Evolutionary conservation across 2,113 vertebrate genomes (phyloP).

Genomic region (Corythoichthys haematopterus): DNA sequence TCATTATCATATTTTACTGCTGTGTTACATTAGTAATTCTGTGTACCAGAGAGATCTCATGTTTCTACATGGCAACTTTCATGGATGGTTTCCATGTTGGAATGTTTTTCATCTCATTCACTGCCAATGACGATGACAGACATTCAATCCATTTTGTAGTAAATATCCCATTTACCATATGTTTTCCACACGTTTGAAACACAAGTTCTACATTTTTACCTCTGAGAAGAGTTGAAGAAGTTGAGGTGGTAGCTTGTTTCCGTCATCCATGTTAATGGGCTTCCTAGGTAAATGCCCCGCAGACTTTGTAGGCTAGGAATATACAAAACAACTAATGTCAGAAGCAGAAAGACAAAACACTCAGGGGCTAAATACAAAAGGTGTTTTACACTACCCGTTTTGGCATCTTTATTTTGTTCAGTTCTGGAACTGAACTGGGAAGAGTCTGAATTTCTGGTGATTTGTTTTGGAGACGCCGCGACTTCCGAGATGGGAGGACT

Average conservation of each 20-base stretch:
- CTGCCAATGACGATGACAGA: no score
- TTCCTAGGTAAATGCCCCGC: constrained; percentile 53
- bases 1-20: no score
- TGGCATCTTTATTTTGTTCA: neutral
- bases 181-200: neutral
- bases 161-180: neutral
- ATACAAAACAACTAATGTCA: constrained; percentile 2
- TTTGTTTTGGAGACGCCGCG: constrained; percentile 62
- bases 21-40: no score
- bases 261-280: constrained; percentile 54
- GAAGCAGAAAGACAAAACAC: neutral
- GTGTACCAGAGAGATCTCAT: no score
- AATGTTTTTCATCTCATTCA: no score
- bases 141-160: neutral
- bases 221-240: constrained; percentile 56
- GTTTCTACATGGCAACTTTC: no score
- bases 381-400: constrained; percentile 20
- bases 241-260: constrained; percentile 44
- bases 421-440: constrained; percentile 15
- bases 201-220: constrained; percentile 19
- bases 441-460: constrained; percentile 20
- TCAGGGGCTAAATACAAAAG: neutral
- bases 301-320: constrained; percentile 17
- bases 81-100: no score
- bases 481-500: constrained; percentile 58